These are phyloP conservation scores for Perizoma affinitatum DNA, from an alignment of 2,888 invertebrate genomes.

Conservation along the genomic window DNA sequence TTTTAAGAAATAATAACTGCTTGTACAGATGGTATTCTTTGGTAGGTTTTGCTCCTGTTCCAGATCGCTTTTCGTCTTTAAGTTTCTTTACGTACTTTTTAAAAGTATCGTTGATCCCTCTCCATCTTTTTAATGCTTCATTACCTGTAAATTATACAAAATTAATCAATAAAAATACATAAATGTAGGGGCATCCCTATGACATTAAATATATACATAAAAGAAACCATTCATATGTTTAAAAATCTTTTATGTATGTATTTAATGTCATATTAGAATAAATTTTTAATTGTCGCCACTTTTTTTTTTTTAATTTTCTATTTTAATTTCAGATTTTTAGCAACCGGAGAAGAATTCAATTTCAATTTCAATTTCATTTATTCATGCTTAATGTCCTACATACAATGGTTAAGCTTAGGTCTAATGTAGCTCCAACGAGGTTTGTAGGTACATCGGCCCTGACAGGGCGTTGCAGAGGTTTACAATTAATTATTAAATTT, in stretches of 20 bases:
- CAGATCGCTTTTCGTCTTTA: constrained; percentile 39
- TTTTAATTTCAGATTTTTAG: constrained; percentile 15
- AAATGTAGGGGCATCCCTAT: too few species aligned
- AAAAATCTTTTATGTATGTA: constrained; percentile 30
- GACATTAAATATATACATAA: constrained; percentile 28
- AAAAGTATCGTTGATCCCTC: constrained; percentile 41
- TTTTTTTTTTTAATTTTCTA: constrained; percentile 28
- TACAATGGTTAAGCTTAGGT: too few species aligned
- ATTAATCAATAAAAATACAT: too few species aligned
- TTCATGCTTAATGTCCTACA: too few species aligned
- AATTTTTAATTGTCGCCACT: constrained; percentile 32
- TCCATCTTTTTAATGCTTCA: constrained; percentile 38
- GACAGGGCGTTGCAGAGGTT: too few species aligned
- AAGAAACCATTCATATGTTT: constrained; percentile 31
- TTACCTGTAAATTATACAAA: constrained; percentile 38
- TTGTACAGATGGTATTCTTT: constrained; percentile 40
- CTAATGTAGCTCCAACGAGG: too few species aligned
- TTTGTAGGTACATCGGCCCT: too few species aligned
- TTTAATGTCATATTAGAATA: constrained; percentile 25
- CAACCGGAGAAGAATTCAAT: constrained; percentile 11
- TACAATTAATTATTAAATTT: too few species aligned
- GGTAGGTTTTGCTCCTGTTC: constrained; percentile 37
- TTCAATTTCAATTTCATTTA: too few species aligned
- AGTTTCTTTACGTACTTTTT: constrained; percentile 41
- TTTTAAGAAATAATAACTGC: constrained; percentile 41